Evolutionary conservation across 2,888 invertebrate species (phyloP).

Genomic region (Eremobia ochroleuca): DNA sequence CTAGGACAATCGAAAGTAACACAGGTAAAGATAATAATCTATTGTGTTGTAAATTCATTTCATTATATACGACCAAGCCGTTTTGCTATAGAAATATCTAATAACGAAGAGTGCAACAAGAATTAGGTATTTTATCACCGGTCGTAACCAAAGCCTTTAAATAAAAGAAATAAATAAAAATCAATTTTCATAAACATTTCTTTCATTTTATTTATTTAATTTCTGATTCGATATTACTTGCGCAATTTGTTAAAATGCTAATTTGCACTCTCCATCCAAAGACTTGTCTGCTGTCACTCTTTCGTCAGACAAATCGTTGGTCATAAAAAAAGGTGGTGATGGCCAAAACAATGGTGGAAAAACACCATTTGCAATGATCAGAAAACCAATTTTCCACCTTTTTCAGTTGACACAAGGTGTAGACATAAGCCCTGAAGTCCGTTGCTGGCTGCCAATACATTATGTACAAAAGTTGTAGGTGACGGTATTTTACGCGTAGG

Average conservation of each 20-base stretch:
- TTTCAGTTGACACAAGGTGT: background rate
- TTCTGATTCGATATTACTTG: background rate
- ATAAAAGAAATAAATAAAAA: constrained; percentile 26
- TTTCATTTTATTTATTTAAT: background rate
- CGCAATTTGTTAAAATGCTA: background rate
- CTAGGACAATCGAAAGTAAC: constrained; percentile 18
- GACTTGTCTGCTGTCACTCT: too few species aligned
- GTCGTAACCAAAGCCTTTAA: constrained; percentile 29
- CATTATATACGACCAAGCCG: background rate
- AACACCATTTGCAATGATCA: background rate
- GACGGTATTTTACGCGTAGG: too few species aligned
- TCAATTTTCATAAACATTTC: background rate
- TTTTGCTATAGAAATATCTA: background rate
- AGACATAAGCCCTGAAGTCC: background rate
- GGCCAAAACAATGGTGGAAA: too few species aligned
- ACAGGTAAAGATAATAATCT: background rate
- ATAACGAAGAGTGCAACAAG: background rate
- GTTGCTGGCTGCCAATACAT: too few species aligned
- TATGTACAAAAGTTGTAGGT: too few species aligned
- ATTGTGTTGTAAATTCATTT: constrained; percentile 23
- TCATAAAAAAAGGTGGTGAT: background rate
- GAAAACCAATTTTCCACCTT: background rate
- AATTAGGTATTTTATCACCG: constrained; percentile 24
- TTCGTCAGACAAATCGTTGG: background rate
- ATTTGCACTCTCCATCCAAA: background rate